Evolutionary conservation across 2,113 vertebrate species (phyloP).

Genomic region (Trematomus loennbergii): DNA sequence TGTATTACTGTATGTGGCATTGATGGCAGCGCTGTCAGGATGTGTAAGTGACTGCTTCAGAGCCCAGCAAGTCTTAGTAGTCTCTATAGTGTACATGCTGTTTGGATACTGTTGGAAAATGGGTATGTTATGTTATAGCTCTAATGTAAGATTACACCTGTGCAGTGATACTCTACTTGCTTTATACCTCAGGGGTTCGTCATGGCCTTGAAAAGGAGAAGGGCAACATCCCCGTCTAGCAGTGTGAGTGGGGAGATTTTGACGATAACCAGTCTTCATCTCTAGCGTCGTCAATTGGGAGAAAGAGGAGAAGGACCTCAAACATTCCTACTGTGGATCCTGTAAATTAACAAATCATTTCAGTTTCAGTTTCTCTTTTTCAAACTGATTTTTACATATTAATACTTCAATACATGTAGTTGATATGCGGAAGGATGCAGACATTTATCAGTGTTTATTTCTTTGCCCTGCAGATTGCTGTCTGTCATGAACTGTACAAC

Average conservation of each 20-base stretch:
- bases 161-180: slow-evolving; percentile 2
- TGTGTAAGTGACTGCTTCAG: background rate
- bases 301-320: slow-evolving; percentile 94
- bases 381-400: background rate
- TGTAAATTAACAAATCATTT: slow-evolving; percentile 86
- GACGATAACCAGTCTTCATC: slow-evolving; percentile 94
- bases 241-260: slow-evolving; percentile 97
- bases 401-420: background rate
- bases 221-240: slow-evolving; percentile 96
- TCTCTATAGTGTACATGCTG: background rate
- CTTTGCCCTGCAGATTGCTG: slow-evolving; percentile 89
- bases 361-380: slow-evolving; percentile 29
- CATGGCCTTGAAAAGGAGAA: slow-evolving; percentile 98
- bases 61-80: background rate
- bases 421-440: background rate
- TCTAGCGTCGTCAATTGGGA: slow-evolving; percentile 89
- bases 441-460: slow-evolving; percentile 25
- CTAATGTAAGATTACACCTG: background rate
- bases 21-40: background rate
- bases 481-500: slow-evolving; percentile 98
- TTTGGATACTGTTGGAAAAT: background rate
- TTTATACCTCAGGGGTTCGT: slow-evolving; percentile 59
- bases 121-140: background rate
- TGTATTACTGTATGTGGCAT: too few relatives aligned
- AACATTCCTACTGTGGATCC: slow-evolving; percentile 97